phyloP scores from a whole-genome alignment of 2,888 invertebrate species.

The Cepaea hortensis region DNA sequence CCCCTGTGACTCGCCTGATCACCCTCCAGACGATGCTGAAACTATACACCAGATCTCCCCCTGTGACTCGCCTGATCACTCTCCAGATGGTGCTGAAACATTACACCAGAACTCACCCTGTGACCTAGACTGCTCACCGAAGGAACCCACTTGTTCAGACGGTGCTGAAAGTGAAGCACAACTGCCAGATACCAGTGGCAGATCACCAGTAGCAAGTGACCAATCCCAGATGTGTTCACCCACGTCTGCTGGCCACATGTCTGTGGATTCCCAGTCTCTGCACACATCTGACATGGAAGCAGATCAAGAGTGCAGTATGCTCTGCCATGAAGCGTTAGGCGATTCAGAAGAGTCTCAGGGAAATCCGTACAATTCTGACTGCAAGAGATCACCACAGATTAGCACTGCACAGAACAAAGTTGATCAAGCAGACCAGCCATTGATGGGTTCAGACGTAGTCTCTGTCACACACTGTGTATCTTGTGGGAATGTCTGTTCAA shows the following conservation, averaged over 20 bases:
- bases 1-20: neutral
- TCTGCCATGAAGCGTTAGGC: conserved; percentile 26
- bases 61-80: neutral
- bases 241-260: too few species aligned
- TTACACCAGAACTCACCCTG: neutral
- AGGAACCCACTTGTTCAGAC: too few species aligned
- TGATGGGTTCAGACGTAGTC: neutral
- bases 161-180: too few species aligned
- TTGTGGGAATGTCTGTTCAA: neutral
- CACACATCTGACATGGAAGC: neutral
- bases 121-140: neutral
- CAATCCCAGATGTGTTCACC: too few species aligned
- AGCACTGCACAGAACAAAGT: neutral
- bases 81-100: neutral
- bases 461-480: too few species aligned
- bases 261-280: neutral
- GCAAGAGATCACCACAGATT: neutral
- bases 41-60: too few species aligned
- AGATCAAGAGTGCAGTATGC: neutral
- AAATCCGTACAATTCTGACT: neutral
- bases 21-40: too few species aligned
- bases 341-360: conserved; percentile 19
- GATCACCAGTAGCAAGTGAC: too few species aligned
- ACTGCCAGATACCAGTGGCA: too few species aligned
- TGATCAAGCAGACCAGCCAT: neutral